Conservation (phyloP, 2,797 vertebrate species). For the Pangasius djambal region DNA sequence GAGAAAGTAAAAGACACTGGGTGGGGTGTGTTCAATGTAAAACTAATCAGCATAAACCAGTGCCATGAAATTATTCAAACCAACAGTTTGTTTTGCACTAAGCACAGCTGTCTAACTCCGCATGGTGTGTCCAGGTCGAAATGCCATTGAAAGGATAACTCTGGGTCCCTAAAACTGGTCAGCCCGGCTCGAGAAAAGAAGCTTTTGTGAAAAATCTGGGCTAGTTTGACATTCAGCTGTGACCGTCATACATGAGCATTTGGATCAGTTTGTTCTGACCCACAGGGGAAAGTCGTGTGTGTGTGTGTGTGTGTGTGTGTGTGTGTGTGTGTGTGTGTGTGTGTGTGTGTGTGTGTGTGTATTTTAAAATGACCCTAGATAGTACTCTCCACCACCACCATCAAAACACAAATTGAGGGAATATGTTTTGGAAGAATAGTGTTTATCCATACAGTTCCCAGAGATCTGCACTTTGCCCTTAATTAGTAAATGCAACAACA, state of each 20-base stretch:
- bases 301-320: conserved; percentile 7
- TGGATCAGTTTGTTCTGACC: conserved; percentile 17
- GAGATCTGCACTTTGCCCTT: neutral
- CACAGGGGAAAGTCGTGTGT: neutral
- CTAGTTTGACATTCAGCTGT: conserved; percentile 21
- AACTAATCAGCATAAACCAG: neutral
- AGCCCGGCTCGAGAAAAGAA: neutral
- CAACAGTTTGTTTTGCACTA: neutral
- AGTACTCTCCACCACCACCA: neutral
- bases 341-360: neutral
- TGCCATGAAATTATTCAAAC: neutral
- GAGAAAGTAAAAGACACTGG: neutral
- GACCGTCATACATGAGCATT: conserved; percentile 26
- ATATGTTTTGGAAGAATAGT: neutral
- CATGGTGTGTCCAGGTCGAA: neutral
- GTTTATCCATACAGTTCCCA: neutral
- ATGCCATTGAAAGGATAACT: neutral
- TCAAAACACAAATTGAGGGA: neutral
- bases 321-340: neutral
- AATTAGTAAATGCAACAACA: neutral
- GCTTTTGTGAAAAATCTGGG: conserved; percentile 1
- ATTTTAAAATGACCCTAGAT: neutral
- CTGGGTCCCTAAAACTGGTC: neutral
- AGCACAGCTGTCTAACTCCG: neutral
- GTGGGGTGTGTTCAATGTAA: neutral